Base-by-base conservation (phyloP, 2,797 vertebrate genomes). In the Sus cebifrons region DNA sequence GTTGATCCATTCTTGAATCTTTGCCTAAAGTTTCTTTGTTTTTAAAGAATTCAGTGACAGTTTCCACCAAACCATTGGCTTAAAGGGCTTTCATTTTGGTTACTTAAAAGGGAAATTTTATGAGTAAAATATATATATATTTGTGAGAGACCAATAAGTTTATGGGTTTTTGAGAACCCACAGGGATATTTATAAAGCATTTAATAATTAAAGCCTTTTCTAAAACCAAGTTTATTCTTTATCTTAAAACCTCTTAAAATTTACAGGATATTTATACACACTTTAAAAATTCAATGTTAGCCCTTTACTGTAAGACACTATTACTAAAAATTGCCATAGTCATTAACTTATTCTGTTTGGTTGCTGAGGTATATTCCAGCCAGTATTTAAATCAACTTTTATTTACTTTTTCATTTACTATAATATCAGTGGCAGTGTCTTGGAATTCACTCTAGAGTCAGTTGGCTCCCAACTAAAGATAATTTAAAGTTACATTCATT, bases 231-330 rank as follows among this genome's bases (percentile, higher is more conserved):
- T 68, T 77, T 93, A 62, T 17, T 65, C 58, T 87, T 93, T 78
- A 62, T 83, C 52, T 96, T 56, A 82, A 95, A 94, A 89, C 12
- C 3, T 89, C 85, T 94, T 94, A 49, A 92, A 79, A 70, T 95
- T 40, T 87, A 64, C 92, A 11, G 74, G 89, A 52, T 95, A 65
- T 92, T 96, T 20, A 64, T 74, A n/a, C 3, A 82, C 13, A 68
- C 65, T 93, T 87, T 73, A 58, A 87, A 92, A 91, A 64, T 36
- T 95, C 54, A 92, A 64, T 71, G 86, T 89, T 64, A 91, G 23
- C 27, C 52, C 71, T 97, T 94, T 68, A 78, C 0, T 52, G 32
- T 75, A 78, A 68, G 56, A 91, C 79, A 86, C 8, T 40, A 58
- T 60, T 68, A 36, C 73, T 40, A 89, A 92, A 89, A 95, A 88